Evolutionary conservation across 2,797 vertebrate species (phyloP).

Genomic region (Clarias fuscus): DNA sequence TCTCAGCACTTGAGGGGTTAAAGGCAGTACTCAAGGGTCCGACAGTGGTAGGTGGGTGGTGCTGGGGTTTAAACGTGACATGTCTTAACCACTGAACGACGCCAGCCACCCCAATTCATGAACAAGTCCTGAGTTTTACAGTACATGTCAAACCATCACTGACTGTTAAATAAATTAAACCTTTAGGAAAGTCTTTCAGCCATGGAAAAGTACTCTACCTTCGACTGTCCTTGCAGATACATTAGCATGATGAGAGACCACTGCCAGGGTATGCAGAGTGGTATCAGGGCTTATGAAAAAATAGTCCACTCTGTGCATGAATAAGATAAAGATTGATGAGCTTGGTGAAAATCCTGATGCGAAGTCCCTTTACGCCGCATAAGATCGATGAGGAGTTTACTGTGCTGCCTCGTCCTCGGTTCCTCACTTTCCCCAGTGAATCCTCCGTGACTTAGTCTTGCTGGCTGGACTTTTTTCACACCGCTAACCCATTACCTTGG

Average conservation of each 20-base stretch:
- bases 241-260: background rate
- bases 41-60: too few relatives aligned
- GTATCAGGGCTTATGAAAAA: background rate
- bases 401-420: background rate
- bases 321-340: constrained; percentile 13
- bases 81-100: too few relatives aligned
- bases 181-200: background rate
- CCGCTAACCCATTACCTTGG: background rate
- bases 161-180: background rate
- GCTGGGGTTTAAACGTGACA: too few relatives aligned
- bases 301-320: background rate
- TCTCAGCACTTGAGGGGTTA: too few relatives aligned
- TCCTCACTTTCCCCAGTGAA: background rate
- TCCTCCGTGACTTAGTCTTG: background rate
- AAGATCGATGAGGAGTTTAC: constrained; percentile 24
- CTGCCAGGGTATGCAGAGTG: background rate
- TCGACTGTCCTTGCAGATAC: background rate
- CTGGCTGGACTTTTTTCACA: background rate
- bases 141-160: background rate
- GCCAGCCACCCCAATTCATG: too few relatives aligned
- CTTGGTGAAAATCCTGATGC: background rate
- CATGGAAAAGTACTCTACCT: background rate
- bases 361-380: background rate
- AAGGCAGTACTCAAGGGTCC: too few relatives aligned
- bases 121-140: too few relatives aligned